Evolutionary conservation across 1,140 invertebrate genomes (phyloP), one percentile per base, ranked within the genome.

Genomic region (Holotrichia oblita): DNA sequence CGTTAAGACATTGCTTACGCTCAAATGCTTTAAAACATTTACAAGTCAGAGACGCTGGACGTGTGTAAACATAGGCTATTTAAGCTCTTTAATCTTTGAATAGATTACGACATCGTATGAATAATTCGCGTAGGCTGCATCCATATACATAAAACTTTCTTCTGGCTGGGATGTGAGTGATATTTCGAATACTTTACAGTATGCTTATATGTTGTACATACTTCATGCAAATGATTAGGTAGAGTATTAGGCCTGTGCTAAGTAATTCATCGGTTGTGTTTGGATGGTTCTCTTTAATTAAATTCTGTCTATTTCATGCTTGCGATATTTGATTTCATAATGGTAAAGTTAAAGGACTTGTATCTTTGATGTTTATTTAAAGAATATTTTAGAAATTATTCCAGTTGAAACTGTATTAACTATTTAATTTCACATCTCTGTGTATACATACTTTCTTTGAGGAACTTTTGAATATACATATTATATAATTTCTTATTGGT

Each of bases 71-170:
- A 69, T 24, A 22, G 22, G 22, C 61, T 69, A 10, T 69, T 69
- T 34, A 69, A 22, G 22, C 61, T 69, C 61, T 69, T 69, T 69
- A 69, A 69, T 69, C 61, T 69, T 6, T 69, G 61, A 69, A 69
- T 69, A 69, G 61, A 69, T 69, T 69, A 69, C 61, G 22, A 69
- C 61, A 69, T 69, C 61, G 10, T 6, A 69, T 69, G 61, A 69
- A 69, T 69, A 69, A 69, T 69, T 34, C 22, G 61, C 61, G 61
- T 69, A 69, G 61, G 61, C 22, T 14, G 61, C 10, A 17, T n/a
- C 48, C 14, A 69, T 10, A 22, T 20, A 61, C 22, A 69, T 27
- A 34, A 69, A 69, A 69, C 61, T 69, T 69, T 69, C 61, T 69
- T 69, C 61, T 55, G n/a, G 10, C 6, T 17, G 48, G 12, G 14